Evolutionary conservation across 2,113 vertebrate species (phyloP), one percentile per base, ranked within the genome.

Genomic region (Ictalurus punctatus): DNA sequence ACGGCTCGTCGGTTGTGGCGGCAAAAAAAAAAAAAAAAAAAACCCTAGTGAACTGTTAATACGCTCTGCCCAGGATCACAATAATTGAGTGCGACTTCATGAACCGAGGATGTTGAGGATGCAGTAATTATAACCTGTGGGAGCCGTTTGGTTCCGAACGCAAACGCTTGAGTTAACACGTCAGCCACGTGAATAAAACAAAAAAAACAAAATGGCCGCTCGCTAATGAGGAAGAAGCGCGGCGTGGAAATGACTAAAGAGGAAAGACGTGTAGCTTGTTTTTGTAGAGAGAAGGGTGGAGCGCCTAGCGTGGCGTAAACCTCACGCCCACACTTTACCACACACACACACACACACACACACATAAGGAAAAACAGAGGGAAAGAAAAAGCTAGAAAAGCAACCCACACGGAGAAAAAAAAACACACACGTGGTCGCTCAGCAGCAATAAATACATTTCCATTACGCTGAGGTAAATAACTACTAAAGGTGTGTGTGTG

Each of bases 321-420:
- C 40, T 86, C 79, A 86, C 65, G 40, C 63, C 88, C 73, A 73
- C 84, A n/a, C 30, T 86, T 87, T 44, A 86, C 34, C 88, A 86
- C 79, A 89, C 73, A 84, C 44, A 52, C 25, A 71, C 27, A 71
- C 37, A 69, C 83, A 85, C 19, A 65, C 73, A 59, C 37, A 81
- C 61, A 67, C 86, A 80, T 0, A 71, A 13, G 48, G 9, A 30
- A 58, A 58, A 34, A 19, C 16, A 9, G 2, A 59, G n/a, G 17
- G n/a, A 23, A 59, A 59, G n/a, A 59, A 59, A 54, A 23, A 23
- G 80, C 27, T 34, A 23, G 54, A 58, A 34, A 34, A 81, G 52
- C n/a, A 21, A 30, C 73, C 63, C 83, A 73, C 80, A 83, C 58
- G 85, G 0, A 69, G 10, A 69, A 10, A 25, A 16, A 16, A 52